phyloP scores from a whole-genome alignment of 2,797 vertebrate genomes.

The Enteromius unitaeniatus region DNA sequence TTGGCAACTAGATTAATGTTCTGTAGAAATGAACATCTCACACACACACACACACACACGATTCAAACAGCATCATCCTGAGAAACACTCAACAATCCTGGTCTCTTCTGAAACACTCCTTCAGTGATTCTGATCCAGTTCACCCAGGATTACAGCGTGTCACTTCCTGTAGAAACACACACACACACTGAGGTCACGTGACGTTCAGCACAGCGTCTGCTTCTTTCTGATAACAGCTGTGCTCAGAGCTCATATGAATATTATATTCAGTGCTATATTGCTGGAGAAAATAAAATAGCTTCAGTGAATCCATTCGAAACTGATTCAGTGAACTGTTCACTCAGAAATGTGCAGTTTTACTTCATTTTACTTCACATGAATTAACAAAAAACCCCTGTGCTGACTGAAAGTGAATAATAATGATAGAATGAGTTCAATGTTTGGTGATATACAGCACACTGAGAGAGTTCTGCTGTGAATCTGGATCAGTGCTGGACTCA shows the following conservation, averaged over 20 bases:
- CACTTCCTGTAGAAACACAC: constrained; percentile 39
- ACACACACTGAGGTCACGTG: constrained; percentile 2
- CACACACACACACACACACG: background rate
- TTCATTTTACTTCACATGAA: background rate
- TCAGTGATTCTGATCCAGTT: background rate
- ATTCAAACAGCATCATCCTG: background rate
- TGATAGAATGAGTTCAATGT: background rate
- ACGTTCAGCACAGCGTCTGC: background rate
- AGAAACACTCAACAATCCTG: background rate
- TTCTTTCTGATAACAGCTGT: background rate
- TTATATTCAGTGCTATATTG: background rate
- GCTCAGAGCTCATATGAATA: background rate
- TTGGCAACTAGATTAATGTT: background rate
- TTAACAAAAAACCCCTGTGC: background rate
- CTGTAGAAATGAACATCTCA: background rate
- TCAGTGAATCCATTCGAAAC: background rate
- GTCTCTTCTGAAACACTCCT: background rate
- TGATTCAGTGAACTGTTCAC: background rate
- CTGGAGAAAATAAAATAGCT: background rate
- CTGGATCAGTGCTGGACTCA: background rate
- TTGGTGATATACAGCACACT: background rate
- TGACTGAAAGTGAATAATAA: no score
- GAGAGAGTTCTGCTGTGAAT: no score
- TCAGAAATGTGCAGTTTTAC: background rate
- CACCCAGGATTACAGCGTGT: background rate